A percentile compares a stretch with the other conserved stretches of the same genome.
Conservation (phyloP, 2,888 invertebrate genomes). For the Chloroclystis v-ata region DNA sequence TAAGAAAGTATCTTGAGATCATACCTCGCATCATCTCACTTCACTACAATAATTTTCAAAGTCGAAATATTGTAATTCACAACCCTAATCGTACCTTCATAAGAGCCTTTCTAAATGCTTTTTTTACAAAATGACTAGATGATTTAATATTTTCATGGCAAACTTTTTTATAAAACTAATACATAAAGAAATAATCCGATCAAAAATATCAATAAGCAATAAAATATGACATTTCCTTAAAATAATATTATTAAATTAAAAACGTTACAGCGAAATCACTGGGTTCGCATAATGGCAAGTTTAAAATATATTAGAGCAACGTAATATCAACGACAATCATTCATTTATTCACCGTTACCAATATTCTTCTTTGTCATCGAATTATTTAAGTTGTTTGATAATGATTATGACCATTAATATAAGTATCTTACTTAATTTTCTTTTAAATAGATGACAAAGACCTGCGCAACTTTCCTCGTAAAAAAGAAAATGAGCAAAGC, state of each 20-base stretch:
- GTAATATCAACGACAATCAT: slow-evolving; percentile 19
- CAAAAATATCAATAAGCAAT: slow-evolving; percentile 26
- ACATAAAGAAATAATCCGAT: slow-evolving; percentile 18
- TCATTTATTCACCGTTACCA: slow-evolving; percentile 11
- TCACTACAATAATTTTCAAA: slow-evolving; percentile 44
- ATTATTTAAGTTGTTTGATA: slow-evolving; percentile 13
- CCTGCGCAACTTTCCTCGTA: slow-evolving; percentile 18
- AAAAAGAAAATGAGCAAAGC: slow-evolving; percentile 21
- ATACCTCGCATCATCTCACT: slow-evolving; percentile 53
- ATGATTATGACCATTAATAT: slow-evolving; percentile 9
- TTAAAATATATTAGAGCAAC: slow-evolving; percentile 32
- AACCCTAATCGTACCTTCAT: slow-evolving; percentile 68
- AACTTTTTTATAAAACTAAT: slow-evolving; percentile 25
- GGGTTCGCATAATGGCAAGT: slow-evolving; percentile 47
- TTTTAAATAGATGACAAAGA: slow-evolving; percentile 19
- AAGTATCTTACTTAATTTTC: too few species aligned
- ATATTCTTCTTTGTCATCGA: slow-evolving; percentile 22
- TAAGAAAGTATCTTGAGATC: slow-evolving; percentile 65
- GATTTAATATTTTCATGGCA: slow-evolving; percentile 60
- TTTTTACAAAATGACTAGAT: slow-evolving; percentile 67
- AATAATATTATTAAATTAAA: slow-evolving; percentile 22
- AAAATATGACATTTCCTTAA: slow-evolving; percentile 36
- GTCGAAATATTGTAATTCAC: slow-evolving; percentile 71
- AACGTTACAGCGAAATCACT: slow-evolving; percentile 31
- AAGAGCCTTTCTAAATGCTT: slow-evolving; percentile 56